phyloP scores from a whole-genome alignment of 2,888 invertebrate species.

The Clanis bilineata region DNA sequence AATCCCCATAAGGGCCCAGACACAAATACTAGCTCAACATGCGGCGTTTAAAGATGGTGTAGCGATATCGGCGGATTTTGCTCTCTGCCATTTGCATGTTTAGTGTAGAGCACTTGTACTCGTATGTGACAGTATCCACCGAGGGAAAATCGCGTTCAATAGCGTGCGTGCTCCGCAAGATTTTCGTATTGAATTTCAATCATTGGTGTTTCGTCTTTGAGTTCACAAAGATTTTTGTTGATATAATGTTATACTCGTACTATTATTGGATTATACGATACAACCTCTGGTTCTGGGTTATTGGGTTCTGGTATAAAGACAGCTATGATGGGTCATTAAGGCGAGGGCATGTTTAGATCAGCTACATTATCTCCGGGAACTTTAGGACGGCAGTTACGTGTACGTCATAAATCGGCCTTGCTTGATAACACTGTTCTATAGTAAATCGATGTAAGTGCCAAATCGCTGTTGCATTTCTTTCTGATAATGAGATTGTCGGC shows the following conservation, averaged over 20 bases:
- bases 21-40: conserved; percentile 53
- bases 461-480: too few species aligned
- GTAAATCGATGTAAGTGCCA: too few species aligned
- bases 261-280: too few species aligned
- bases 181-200: conserved; percentile 13
- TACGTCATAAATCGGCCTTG: too few species aligned
- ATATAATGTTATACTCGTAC: background rate
- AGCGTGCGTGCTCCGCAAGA: conserved; percentile 26
- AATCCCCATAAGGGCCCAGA: conserved; percentile 52
- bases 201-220: background rate
- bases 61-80: conserved; percentile 43
- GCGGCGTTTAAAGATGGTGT: conserved; percentile 42
- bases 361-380: too few species aligned
- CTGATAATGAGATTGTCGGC: too few species aligned
- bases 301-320: too few species aligned
- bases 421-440: too few species aligned
- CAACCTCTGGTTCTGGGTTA: too few species aligned
- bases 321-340: too few species aligned
- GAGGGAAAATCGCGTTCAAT: conserved; percentile 15
- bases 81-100: conserved; percentile 48
- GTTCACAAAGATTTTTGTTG: background rate
- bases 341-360: too few species aligned
- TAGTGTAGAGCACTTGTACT: conserved; percentile 42
- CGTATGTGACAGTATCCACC: conserved; percentile 10
- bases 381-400: too few species aligned